phyloP scores from a whole-genome alignment of 2,888 invertebrate species.

The Perizoma flavofasciatum region DNA sequence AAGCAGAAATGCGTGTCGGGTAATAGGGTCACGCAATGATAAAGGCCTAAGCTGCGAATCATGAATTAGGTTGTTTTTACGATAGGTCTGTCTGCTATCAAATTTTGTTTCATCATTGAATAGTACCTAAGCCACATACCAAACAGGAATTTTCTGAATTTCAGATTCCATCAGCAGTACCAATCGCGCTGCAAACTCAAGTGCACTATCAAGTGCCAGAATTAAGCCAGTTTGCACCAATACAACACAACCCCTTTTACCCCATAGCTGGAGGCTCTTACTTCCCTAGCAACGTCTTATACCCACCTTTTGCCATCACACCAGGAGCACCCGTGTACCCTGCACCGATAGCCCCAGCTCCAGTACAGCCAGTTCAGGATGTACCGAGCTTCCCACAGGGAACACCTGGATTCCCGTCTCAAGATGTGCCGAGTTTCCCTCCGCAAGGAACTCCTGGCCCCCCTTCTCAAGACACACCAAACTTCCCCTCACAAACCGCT shows the following conservation, averaged over 20 bases:
- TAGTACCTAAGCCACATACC: no score
- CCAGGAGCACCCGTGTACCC: slow-evolving; percentile 46
- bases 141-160: slow-evolving; percentile 31
- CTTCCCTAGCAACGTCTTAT: slow-evolving; percentile 56
- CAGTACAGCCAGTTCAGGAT: slow-evolving; percentile 30
- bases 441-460: slow-evolving; percentile 46
- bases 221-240: slow-evolving; percentile 48
- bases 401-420: slow-evolving; percentile 49
- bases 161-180: slow-evolving; percentile 58
- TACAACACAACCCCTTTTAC: slow-evolving; percentile 55
- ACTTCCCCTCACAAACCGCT: slow-evolving; percentile 31
- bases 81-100: no score
- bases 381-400: slow-evolving; percentile 43
- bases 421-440: slow-evolving; percentile 28
- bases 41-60: no score
- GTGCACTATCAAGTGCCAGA: slow-evolving; percentile 60
- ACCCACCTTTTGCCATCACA: slow-evolving; percentile 45
- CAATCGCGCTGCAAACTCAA: slow-evolving; percentile 59
- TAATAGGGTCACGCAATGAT: no score
- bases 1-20: no score
- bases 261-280: slow-evolving; percentile 55
- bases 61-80: no score
- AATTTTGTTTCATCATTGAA: no score
- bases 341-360: slow-evolving; percentile 28
- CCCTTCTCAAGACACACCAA: slow-evolving; percentile 40